phyloP scores from a whole-genome alignment of 1,140 invertebrate genomes.

The Stegodyphus dumicola region DNA sequence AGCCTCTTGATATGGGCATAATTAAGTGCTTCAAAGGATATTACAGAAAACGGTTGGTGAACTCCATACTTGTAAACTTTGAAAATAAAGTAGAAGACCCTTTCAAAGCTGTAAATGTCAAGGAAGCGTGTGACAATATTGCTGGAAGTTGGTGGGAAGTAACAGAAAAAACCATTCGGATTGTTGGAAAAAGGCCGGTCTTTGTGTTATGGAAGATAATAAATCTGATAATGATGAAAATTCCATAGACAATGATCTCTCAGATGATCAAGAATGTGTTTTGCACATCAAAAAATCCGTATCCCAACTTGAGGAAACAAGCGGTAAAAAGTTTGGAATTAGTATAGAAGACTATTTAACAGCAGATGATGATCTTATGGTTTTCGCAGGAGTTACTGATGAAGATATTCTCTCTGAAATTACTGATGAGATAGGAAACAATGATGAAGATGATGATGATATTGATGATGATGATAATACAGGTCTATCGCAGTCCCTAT shows the following conservation, averaged over 20 bases:
- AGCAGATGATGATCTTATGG: background rate
- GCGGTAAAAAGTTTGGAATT: constrained; percentile 1
- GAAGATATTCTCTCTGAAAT: too few species aligned
- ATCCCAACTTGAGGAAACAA: constrained; percentile 15
- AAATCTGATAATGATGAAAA: constrained; percentile 15
- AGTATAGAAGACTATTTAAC: constrained; percentile 4
- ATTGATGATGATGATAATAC: too few species aligned
- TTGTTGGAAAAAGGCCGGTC: constrained; percentile 15
- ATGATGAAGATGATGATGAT: too few species aligned
- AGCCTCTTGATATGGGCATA: too few species aligned
- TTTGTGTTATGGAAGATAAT: constrained; percentile 1
- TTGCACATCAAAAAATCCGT: constrained; percentile 1
- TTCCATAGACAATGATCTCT: constrained; percentile 6
- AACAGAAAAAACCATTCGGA: constrained; percentile 13
- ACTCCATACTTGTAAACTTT: too few species aligned
- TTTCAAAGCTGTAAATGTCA: too few species aligned
- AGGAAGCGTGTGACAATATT: background rate
- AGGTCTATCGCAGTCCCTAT: too few species aligned
- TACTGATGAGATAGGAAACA: too few species aligned
- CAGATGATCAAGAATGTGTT: constrained; percentile 18
- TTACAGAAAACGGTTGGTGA: too few species aligned
- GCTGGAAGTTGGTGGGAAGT: constrained; percentile 17
- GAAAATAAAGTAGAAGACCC: too few species aligned
- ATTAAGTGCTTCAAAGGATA: too few species aligned
- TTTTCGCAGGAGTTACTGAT: too few species aligned